phyloP scores from a whole-genome alignment of 2,113 vertebrate genomes.

The Vicugna pacos region DNA sequence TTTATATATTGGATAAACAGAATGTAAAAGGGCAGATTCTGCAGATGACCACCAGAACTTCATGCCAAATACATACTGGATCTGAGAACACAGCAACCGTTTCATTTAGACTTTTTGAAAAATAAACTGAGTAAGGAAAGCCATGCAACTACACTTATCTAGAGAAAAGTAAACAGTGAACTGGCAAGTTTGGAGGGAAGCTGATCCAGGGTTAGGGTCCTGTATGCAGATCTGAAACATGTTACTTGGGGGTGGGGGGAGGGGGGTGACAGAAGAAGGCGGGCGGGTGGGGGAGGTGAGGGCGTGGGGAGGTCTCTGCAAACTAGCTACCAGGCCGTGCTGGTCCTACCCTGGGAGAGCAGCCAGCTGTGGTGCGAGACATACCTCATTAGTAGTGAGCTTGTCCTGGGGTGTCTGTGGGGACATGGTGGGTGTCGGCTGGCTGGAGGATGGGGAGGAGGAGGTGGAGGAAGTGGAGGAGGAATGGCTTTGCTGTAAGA shows the following conservation, averaged over 20 bases:
- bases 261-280: conserved; percentile 85
- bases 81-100: conserved; percentile 84
- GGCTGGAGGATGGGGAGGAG: conserved; percentile 96
- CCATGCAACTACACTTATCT: conserved; percentile 89
- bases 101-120: conserved; percentile 79
- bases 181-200: conserved; percentile 84
- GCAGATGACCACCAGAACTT: conserved; percentile 79
- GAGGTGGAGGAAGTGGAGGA: conserved; percentile 96
- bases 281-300: conserved; percentile 60
- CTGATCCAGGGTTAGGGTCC: conserved; percentile 86
- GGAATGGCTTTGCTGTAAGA: conserved; percentile 99
- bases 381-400: conserved; percentile 97
- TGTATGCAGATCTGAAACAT: conserved; percentile 86
- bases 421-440: conserved; percentile 98
- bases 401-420: conserved; percentile 98
- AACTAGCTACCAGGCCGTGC: conserved; percentile 88
- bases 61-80: conserved; percentile 76
- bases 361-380: conserved; percentile 92
- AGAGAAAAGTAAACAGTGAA: conserved; percentile 85
- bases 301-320: conserved; percentile 84
- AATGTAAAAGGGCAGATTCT: conserved; percentile 74
- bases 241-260: conserved; percentile 85
- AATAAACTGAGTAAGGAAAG: conserved; percentile 75
- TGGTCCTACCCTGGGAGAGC: conserved; percentile 89
- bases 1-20: conserved; percentile 64